These are phyloP conservation scores for Neoitamus cyanurus DNA, from an alignment of 2,888 invertebrate genomes.

Conservation along the genomic window DNA sequence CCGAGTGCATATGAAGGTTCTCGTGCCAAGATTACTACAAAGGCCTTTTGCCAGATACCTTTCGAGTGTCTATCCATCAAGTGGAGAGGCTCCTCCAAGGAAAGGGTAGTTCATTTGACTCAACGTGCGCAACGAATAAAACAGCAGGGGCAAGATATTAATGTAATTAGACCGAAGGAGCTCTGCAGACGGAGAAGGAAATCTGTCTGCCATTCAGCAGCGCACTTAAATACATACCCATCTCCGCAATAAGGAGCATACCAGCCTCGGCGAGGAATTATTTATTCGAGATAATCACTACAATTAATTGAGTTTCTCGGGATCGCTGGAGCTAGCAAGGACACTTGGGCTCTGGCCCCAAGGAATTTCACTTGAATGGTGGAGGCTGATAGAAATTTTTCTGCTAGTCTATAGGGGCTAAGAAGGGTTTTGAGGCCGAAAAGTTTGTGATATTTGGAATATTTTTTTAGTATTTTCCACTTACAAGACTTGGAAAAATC, in stretches of 20 bases:
- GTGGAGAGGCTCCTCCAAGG: constrained; percentile 27
- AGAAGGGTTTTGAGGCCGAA: too few species aligned
- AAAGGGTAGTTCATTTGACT: constrained; percentile 22
- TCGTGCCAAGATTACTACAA: background rate
- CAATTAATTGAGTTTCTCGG: constrained; percentile 30
- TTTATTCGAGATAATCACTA: constrained; percentile 40
- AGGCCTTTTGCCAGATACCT: constrained; percentile 33
- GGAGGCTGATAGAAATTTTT: background rate
- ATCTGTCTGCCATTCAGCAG: constrained; percentile 36
- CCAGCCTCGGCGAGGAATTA: constrained; percentile 1
- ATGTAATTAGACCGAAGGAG: constrained; percentile 51
- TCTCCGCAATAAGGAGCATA: background rate
- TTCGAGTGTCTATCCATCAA: constrained; percentile 33
- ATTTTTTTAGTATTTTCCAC: too few species aligned
- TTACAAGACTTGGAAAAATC: too few species aligned
- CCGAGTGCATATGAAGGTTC: constrained; percentile 9
- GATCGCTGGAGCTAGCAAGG: background rate
- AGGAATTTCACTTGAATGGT: constrained; percentile 3
- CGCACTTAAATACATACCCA: constrained; percentile 10
- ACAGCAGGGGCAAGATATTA: constrained; percentile 49
- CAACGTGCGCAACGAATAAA: constrained; percentile 38
- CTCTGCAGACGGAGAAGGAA: constrained; percentile 7
- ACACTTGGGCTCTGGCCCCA: background rate
- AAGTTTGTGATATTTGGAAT: too few species aligned
- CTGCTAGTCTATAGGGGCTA: background rate